Base-by-base conservation (phyloP, 1,140 invertebrate species). In the Hestina assimilis region DNA sequence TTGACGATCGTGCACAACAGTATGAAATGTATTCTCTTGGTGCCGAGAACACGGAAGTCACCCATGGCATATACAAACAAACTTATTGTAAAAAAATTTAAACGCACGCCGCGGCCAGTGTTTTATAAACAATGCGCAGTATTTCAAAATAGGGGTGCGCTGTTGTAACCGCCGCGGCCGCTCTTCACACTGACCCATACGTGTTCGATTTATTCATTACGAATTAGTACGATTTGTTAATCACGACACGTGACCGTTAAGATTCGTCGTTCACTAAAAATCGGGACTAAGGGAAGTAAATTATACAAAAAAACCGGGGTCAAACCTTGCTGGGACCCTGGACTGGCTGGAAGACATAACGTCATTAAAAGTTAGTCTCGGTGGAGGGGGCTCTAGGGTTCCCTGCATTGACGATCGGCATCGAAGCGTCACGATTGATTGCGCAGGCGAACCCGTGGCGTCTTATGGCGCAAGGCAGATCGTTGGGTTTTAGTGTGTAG, bases 41-140 rank as follows among this genome's bases (percentile, higher is more conserved):
- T 56, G 8, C 40, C 60, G 11, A 43, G 61, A 61, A 76, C 55
- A 59, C 75, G 52, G 48, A 76, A 79, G 66, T 78, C 79, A 12
- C 77, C 79, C 83, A 85, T 87, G 19, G 35, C 79, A 64, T 63
- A 55, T 56, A 62, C 20, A 47, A 40, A 42, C 9, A 26, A 45
- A 55, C 21, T 50, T 48, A 14, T 17, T 20, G 3, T 24, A 29
- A 14, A 40, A 14, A 14, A n/a, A 57, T 59, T 45, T 66, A 43
- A 21, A 40, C 11, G 21, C 38, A 24, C 38, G 45, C 23, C 28
- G 28, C 29, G 31, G 38, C 12, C 28, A 21, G 29, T 81, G 66
- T 82, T 79, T 73, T 79, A 76, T 83, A 82, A 82, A 81, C 78
- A 79, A 56, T 42, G n/a, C 40, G 8, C 64, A 56, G 56, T 69